These are phyloP conservation scores for Ferrisia virgata DNA, from an alignment of 2,888 invertebrate species.

Conservation along the genomic window DNA sequence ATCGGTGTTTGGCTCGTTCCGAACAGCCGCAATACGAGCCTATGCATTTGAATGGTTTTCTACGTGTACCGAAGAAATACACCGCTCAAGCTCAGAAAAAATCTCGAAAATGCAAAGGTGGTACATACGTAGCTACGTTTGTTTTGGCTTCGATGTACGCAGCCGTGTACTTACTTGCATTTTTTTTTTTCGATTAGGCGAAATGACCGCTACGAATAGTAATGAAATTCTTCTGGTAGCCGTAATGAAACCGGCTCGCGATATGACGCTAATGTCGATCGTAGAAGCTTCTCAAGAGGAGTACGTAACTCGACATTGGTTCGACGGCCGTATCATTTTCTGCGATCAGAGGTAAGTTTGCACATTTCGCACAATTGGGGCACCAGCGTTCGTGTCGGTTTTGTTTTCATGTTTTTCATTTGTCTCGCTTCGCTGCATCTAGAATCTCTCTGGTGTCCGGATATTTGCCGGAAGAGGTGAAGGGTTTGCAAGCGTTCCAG, in stretches of 20 bases:
- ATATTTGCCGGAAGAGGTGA: conserved; percentile 83
- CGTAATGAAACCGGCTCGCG: conserved; percentile 68
- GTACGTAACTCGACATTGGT: conserved; percentile 82
- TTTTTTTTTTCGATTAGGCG: not conserved
- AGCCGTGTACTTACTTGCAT: not conserved
- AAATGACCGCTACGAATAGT: conserved; percentile 32
- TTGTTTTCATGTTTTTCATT: too few relatives aligned
- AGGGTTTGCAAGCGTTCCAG: conserved; percentile 81
- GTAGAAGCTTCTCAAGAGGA: conserved; percentile 73
- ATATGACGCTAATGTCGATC: conserved; percentile 65
- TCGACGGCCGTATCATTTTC: conserved; percentile 84
- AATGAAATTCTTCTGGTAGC: conserved; percentile 53
- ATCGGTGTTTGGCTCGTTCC: conserved; percentile 55
- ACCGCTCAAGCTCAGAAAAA: conserved; percentile 26
- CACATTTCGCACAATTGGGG: too few relatives aligned
- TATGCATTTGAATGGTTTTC: conserved; percentile 56
- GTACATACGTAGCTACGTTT: not conserved
- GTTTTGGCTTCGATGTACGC: not conserved
- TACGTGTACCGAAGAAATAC: conserved; percentile 51
- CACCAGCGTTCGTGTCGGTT: not conserved
- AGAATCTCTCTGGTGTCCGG: conserved; percentile 85
- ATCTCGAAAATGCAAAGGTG: conserved; percentile 51
- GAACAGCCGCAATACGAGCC: conserved; percentile 58
- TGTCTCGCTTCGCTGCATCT: not conserved
- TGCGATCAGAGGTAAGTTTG: conserved; percentile 69